phyloP scores from a whole-genome alignment of 1,140 invertebrate species.

The Lethrus apterus region DNA sequence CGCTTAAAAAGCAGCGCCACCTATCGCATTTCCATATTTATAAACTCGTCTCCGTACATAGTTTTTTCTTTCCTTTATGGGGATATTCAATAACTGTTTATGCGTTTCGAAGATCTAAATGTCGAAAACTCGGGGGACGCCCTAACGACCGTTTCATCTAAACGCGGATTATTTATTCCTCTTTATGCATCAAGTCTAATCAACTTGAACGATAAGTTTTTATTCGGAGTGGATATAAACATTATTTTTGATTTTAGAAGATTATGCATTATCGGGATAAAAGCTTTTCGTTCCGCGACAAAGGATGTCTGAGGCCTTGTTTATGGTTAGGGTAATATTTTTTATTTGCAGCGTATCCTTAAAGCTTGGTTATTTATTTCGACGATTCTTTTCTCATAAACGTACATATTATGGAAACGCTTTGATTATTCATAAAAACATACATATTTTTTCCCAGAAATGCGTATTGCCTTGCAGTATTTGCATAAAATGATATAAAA shows the following conservation, averaged over 20 bases:
- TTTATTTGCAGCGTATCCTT: neutral
- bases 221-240: conserved; percentile 29
- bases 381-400: too few relatives aligned
- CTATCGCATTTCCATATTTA: conserved; percentile 2
- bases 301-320: neutral
- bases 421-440: too few relatives aligned
- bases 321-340: conserved; percentile 13
- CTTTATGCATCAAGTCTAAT: conserved; percentile 31
- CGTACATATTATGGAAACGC: too few relatives aligned
- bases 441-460: too few relatives aligned
- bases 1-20: too few relatives aligned
- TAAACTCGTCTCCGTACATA: neutral
- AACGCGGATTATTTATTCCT: conserved; percentile 34
- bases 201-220: conserved; percentile 32
- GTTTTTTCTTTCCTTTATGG: neutral
- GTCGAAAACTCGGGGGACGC: conserved; percentile 24
- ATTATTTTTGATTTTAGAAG: conserved; percentile 28
- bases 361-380: too few relatives aligned
- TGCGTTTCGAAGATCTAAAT: conserved; percentile 22
- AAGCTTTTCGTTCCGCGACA: conserved; percentile 9
- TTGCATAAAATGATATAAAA: too few relatives aligned
- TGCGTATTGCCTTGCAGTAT: too few relatives aligned
- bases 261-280: conserved; percentile 19
- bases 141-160: conserved; percentile 33
- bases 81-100: conserved; percentile 25